These are phyloP conservation scores for Metellina segmentata DNA, from an alignment of 2,888 invertebrate species.

Conservation along the genomic window DNA sequence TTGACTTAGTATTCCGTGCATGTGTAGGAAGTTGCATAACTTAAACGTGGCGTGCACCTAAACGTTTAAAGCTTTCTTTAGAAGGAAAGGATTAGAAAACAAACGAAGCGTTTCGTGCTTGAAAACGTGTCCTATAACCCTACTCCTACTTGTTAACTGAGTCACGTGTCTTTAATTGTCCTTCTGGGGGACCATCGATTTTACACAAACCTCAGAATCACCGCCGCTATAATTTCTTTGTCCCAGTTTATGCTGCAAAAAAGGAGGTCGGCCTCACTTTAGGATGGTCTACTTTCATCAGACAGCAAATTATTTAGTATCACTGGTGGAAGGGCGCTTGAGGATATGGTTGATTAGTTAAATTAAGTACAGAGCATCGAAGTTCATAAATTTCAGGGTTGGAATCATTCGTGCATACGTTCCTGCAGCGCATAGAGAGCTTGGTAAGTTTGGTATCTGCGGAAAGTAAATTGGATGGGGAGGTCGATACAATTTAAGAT, in stretches of 20 bases:
- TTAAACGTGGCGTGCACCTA: conserved; percentile 6
- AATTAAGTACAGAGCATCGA: neutral
- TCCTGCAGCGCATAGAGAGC: neutral
- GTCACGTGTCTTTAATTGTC: conserved; percentile 66
- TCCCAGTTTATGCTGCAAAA: conserved; percentile 28
- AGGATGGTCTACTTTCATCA: conserved; percentile 40
- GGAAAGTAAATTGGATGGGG: neutral
- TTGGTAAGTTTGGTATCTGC: neutral
- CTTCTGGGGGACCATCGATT: conserved; percentile 45
- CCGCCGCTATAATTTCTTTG: conserved; percentile 9
- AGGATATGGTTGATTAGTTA: conserved; percentile 21
- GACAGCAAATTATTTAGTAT: neutral
- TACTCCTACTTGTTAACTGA: conserved; percentile 11
- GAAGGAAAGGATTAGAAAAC: conserved; percentile 57
- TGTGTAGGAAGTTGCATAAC: conserved; percentile 7
- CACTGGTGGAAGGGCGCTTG: neutral
- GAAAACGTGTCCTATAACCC: conserved; percentile 20
- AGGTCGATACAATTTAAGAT: neutral
- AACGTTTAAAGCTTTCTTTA: conserved; percentile 11
- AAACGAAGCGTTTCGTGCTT: conserved; percentile 41
- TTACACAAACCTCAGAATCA: conserved; percentile 23
- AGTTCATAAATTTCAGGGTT: neutral
- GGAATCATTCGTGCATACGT: neutral
- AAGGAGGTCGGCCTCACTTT: conserved; percentile 47
- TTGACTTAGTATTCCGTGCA: conserved; percentile 10